These are phyloP conservation scores for Galeopterus variegatus DNA, from an alignment of 2,113 vertebrate species.

Conservation along the genomic window DNA sequence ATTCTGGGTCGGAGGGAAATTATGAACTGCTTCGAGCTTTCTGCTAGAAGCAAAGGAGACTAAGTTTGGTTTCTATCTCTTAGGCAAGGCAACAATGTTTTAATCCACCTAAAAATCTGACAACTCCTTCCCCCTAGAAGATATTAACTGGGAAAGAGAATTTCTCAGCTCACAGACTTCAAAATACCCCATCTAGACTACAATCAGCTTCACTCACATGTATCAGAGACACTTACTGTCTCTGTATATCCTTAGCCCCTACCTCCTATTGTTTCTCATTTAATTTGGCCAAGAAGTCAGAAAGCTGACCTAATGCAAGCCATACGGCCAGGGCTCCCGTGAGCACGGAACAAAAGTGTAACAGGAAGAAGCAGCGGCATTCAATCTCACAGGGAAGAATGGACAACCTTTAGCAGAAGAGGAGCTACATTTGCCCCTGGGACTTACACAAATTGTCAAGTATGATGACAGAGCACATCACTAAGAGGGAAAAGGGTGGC, in stretches of 20 bases:
- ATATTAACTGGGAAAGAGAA: conserved; percentile 25
- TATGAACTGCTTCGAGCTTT: not conserved
- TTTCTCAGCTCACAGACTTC: not conserved
- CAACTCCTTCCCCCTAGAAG: not conserved
- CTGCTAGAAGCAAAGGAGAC: not conserved
- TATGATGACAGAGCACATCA: not conserved
- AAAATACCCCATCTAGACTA: not conserved
- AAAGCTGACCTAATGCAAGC: conserved; percentile 21
- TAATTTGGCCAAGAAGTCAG: conserved; percentile 18
- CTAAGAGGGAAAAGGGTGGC: not conserved
- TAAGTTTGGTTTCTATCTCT: conserved; percentile 10
- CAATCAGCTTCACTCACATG: not conserved
- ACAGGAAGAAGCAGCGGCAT: not conserved
- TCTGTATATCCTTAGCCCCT: not conserved
- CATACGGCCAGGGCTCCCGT: not conserved
- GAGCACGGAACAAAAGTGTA: not conserved
- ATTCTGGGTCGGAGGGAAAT: not conserved
- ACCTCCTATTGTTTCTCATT: conserved; percentile 2
- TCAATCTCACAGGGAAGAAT: too few species aligned
- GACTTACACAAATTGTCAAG: not conserved
- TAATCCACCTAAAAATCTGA: conserved; percentile 8
- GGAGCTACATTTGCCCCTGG: not conserved
- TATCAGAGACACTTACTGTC: not conserved
- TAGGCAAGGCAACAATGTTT: not conserved
- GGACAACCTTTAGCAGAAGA: not conserved